phyloP scores from a whole-genome alignment of 2,113 vertebrate species.

The Sakesphorus luctuosus region DNA sequence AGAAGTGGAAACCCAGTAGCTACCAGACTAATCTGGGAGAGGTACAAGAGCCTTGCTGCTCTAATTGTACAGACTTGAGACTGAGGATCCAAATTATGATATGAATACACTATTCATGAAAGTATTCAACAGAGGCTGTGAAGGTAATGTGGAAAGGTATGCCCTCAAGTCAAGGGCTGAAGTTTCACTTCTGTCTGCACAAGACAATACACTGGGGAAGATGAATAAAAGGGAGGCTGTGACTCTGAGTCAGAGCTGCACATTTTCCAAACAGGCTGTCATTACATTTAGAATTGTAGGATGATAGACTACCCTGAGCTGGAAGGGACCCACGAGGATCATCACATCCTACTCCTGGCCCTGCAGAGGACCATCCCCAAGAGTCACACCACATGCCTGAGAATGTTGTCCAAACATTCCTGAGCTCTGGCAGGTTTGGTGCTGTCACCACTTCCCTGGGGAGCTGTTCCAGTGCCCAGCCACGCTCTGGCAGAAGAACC shows the following conservation, averaged over 20 bases:
- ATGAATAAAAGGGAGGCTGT: neutral
- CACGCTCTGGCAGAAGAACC: neutral
- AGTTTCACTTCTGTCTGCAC: neutral
- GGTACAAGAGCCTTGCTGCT: neutral
- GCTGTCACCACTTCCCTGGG: neutral
- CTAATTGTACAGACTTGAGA: neutral
- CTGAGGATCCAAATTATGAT: neutral
- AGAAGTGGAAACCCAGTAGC: neutral
- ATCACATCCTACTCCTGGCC: neutral
- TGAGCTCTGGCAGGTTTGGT: neutral
- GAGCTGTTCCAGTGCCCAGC: neutral
- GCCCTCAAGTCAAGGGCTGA: neutral
- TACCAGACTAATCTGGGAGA: neutral
- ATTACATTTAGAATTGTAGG: neutral
- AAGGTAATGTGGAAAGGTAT: neutral
- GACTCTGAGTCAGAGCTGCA: neutral
- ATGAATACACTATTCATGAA: neutral
- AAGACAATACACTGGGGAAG: neutral
- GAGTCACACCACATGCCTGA: too few species aligned
- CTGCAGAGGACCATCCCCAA: neutral
- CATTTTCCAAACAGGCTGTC: neutral
- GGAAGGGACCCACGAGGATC: too few species aligned
- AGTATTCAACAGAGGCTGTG: neutral
- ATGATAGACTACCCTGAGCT: neutral
- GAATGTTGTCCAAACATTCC: too few species aligned